These are phyloP conservation scores for Bufo gargarizans DNA, from an alignment of 2,113 vertebrate genomes.

Conservation along the genomic window DNA sequence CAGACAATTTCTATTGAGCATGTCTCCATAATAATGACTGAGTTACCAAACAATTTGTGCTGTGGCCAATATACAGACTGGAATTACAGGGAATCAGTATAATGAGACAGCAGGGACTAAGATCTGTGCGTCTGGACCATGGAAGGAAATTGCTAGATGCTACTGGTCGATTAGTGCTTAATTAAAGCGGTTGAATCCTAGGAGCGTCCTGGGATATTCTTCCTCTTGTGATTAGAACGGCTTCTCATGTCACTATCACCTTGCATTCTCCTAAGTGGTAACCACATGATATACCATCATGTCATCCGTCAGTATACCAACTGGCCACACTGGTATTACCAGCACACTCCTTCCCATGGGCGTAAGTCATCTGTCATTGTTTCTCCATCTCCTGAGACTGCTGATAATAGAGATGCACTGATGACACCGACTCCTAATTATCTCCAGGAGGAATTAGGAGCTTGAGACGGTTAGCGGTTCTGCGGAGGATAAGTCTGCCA, in stretches of 20 bases:
- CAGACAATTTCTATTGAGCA: neutral
- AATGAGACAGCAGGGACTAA: neutral
- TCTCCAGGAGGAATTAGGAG: conserved; percentile 29
- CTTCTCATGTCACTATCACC: neutral
- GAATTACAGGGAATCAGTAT: neutral
- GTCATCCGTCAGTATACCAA: neutral
- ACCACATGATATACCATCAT: neutral
- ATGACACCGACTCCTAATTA: neutral
- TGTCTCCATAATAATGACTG: neutral
- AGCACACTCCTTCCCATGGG: neutral
- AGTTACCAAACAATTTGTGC: neutral
- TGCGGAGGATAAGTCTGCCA: neutral
- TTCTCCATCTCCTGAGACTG: conserved; percentile 1
- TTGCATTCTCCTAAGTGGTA: neutral
- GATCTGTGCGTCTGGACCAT: neutral
- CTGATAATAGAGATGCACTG: neutral
- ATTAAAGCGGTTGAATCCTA: neutral
- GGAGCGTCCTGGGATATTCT: neutral
- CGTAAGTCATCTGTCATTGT: neutral
- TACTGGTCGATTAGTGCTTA: neutral
- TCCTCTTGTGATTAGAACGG: neutral
- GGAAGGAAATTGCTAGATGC: neutral
- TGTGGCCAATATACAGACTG: neutral
- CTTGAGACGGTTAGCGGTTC: conserved; percentile 16
- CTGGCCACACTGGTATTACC: neutral